Evolutionary conservation across 23 tunicate genomes (phyloP).

Genomic region (Phallusia fumigata): DNA sequence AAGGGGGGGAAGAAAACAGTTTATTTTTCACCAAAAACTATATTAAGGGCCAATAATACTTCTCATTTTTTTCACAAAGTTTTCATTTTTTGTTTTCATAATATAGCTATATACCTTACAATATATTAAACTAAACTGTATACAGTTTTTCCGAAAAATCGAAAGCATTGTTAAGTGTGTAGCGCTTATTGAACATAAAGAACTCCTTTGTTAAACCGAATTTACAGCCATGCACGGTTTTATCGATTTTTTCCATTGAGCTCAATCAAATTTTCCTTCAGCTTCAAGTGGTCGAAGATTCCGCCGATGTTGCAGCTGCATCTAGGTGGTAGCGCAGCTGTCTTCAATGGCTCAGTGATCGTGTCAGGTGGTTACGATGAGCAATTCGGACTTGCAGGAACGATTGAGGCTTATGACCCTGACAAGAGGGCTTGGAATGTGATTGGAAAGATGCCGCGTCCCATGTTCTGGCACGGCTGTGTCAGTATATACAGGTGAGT

Average conservation of each 20-base stretch:
- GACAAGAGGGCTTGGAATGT: conserved; percentile 58
- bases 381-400: conserved; percentile 64
- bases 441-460: conserved; percentile 68
- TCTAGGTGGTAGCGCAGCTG: conserved; percentile 82
- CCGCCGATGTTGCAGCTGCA: conserved; percentile 83
- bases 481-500: conserved; percentile 84
- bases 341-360: conserved; percentile 58
- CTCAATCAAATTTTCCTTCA: background rate
- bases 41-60: too few relatives aligned
- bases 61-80: background rate
- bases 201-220: too few relatives aligned
- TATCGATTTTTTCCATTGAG: too few relatives aligned
- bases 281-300: conserved; percentile 40
- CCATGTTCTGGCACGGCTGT: conserved; percentile 96
- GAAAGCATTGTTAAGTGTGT: too few relatives aligned
- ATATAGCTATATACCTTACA: too few relatives aligned
- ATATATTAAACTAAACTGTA: too few relatives aligned
- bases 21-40: too few relatives aligned
- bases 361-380: conserved; percentile 98
- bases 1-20: too few relatives aligned
- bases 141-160: too few relatives aligned
- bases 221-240: too few relatives aligned
- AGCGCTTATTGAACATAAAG: too few relatives aligned
- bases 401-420: conserved; percentile 66
- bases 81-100: background rate